Evolutionary conservation across 2,888 invertebrate genomes (phyloP).

Genomic region (Tinea pellionella): DNA sequence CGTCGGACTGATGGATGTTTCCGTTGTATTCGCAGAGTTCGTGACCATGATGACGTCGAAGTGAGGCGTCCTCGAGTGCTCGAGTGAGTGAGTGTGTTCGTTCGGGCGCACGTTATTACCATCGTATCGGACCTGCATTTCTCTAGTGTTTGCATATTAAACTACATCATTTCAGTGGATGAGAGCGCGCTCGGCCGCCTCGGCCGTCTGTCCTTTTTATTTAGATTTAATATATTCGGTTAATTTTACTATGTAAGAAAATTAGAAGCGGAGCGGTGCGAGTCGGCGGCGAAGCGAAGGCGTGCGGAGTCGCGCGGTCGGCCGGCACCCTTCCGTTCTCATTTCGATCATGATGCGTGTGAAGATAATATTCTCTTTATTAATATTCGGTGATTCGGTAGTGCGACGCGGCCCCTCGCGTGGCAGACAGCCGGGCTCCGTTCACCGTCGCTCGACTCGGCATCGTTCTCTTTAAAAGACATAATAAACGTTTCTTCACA

Average conservation of each 20-base stretch:
- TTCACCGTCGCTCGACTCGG: conserved; percentile 27
- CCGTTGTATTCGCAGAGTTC: conserved; percentile 78
- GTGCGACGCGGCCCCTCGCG: conserved; percentile 22
- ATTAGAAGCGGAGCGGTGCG: conserved; percentile 56
- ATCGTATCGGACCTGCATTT: conserved; percentile 70
- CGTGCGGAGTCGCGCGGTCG: conserved; percentile 28
- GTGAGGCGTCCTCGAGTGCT: no score
- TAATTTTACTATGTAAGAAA: conserved; percentile 65
- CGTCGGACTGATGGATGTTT: no score
- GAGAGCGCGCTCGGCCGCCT: conserved; percentile 19
- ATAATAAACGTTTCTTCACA: conserved; percentile 80
- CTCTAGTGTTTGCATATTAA: conserved; percentile 70
- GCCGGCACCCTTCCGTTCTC: conserved; percentile 49
- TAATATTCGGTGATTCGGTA: conserved; percentile 12
- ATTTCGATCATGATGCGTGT: conserved; percentile 56
- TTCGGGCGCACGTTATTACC: conserved; percentile 19
- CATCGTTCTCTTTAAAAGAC: conserved; percentile 75
- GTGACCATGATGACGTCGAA: conserved; percentile 99
- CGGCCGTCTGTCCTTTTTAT: conserved; percentile 44
- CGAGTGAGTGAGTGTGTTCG: conserved; percentile 79
- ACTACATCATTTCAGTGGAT: conserved; percentile 62
- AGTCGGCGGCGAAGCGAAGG: conserved; percentile 46
- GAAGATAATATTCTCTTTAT: conserved; percentile 27
- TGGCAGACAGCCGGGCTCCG: no score
- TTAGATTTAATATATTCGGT: conserved; percentile 69